Percentiles rank a stretch among this genome's conserved stretches.
Conservation (phyloP, 2,888 invertebrate genomes). For the Scaptomyza parva region DNA sequence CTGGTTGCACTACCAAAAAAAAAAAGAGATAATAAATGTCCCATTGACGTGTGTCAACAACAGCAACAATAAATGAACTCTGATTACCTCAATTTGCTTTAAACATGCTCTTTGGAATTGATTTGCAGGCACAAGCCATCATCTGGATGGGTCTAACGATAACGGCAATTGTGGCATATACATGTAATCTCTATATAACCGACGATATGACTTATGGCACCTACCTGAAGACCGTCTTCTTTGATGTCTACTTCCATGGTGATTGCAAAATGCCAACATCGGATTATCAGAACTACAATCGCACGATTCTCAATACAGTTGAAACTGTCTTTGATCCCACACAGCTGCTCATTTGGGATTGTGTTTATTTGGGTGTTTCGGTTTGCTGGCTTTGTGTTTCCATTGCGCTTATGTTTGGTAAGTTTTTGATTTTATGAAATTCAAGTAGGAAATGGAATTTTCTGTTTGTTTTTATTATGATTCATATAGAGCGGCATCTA, state of each 20-base stretch:
- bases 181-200: conserved; percentile 77
- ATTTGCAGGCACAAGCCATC: conserved; percentile 82
- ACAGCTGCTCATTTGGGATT: conserved; percentile 80
- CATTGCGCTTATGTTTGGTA: conserved; percentile 78
- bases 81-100: conserved; percentile 18
- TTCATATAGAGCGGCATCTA: conserved; percentile 27
- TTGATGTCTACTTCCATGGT: conserved; percentile 83
- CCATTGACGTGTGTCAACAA: conserved; percentile 39
- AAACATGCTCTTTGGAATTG: conserved; percentile 4
- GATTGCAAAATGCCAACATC: conserved; percentile 62
- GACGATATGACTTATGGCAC: conserved; percentile 62
- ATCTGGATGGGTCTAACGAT: conserved; percentile 84
- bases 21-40: conserved; percentile 8
- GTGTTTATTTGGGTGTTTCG: conserved; percentile 82
- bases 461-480: conserved; percentile 26
- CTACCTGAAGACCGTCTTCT: conserved; percentile 75
- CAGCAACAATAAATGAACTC: conserved; percentile 39
- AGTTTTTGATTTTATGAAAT: conserved; percentile 51
- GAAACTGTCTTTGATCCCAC: conserved; percentile 73
- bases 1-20: conserved; percentile 1
- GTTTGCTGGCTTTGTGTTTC: conserved; percentile 82
- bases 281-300: conserved; percentile 62
- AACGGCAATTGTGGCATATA: conserved; percentile 83
- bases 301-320: conserved; percentile 45
- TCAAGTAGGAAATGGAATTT: conserved; percentile 4